A percentile compares a stretch with the other conserved stretches of the same genome.
phyloP scores from a whole-genome alignment of 2,888 invertebrate genomes.

The Magallana nippona region DNA sequence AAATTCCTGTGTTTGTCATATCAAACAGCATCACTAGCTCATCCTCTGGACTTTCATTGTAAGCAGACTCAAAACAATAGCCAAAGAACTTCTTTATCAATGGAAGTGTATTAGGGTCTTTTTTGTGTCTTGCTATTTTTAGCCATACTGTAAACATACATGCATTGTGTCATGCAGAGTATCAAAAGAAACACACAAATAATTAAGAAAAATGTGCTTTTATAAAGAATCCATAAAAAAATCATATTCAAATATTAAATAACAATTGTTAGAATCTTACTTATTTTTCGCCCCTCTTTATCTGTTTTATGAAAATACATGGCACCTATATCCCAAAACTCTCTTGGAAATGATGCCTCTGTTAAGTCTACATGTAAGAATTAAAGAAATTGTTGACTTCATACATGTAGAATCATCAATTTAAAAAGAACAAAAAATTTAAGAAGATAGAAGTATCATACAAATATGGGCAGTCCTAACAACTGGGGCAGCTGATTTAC shows the following conservation, averaged over 20 bases:
- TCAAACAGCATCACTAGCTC: constrained; percentile 93
- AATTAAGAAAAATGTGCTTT: neutral
- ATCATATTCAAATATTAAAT: neutral
- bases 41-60: constrained; percentile 82
- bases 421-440: no score
- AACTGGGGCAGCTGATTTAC: no score
- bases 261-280: constrained; percentile 63
- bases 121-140: constrained; percentile 89
- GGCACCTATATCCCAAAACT: constrained; percentile 88
- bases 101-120: constrained; percentile 87
- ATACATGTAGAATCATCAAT: no score
- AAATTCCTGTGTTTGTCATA: constrained; percentile 91
- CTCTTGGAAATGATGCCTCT: constrained; percentile 86
- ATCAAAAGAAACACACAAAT: neutral
- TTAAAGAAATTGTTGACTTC: no score
- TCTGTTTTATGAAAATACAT: constrained; percentile 90
- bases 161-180: neutral
- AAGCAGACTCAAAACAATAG: constrained; percentile 90
- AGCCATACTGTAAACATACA: constrained; percentile 84
- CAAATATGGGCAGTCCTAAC: no score
- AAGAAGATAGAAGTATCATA: no score
- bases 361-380: constrained; percentile 77
- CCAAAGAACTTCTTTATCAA: constrained; percentile 90
- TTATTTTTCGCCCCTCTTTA: constrained; percentile 84
- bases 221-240: neutral